These are phyloP conservation scores for Ceratotherium simum DNA, from an alignment of 2,113 vertebrate genomes.

Conservation along the genomic window DNA sequence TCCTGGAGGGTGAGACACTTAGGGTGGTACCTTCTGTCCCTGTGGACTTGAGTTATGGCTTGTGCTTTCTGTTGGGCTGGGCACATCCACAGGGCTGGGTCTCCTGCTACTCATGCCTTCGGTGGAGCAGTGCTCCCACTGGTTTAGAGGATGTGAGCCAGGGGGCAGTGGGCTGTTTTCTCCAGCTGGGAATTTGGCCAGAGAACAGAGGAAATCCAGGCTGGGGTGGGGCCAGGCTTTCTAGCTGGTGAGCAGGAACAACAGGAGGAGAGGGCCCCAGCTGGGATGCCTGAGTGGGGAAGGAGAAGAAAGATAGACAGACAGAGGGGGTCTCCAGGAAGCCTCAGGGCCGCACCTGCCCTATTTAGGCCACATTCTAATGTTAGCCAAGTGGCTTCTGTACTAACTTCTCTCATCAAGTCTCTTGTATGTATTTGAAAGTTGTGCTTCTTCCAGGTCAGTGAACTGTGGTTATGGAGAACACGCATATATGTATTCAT, in stretches of 20 bases:
- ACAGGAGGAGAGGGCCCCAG: not conserved
- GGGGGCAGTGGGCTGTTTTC: not conserved
- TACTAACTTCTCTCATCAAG: not conserved
- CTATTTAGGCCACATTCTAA: not conserved
- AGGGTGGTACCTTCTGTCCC: not conserved
- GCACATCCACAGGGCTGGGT: not conserved
- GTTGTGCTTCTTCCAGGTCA: not conserved
- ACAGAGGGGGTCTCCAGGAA: not conserved
- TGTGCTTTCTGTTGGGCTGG: not conserved
- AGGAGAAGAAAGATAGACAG: not conserved
- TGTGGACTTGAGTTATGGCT: not conserved
- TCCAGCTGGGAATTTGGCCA: slow-evolving; percentile 25
- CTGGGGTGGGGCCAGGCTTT: not conserved
- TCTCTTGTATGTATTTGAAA: not conserved
- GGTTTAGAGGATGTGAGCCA: slow-evolving; percentile 20
- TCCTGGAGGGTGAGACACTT: not conserved
- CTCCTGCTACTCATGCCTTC: not conserved
- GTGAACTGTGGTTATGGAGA: not conserved
- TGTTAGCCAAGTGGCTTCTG: not conserved
- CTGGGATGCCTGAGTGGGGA: not conserved
- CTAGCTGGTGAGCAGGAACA: not conserved
- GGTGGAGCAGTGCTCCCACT: not conserved
- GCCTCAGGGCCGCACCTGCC: not conserved
- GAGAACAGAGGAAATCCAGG: slow-evolving; percentile 50
- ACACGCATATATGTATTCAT: not conserved